phyloP scores from a whole-genome alignment of 2,888 invertebrate genomes.

The Leptogaster cylindrica region DNA sequence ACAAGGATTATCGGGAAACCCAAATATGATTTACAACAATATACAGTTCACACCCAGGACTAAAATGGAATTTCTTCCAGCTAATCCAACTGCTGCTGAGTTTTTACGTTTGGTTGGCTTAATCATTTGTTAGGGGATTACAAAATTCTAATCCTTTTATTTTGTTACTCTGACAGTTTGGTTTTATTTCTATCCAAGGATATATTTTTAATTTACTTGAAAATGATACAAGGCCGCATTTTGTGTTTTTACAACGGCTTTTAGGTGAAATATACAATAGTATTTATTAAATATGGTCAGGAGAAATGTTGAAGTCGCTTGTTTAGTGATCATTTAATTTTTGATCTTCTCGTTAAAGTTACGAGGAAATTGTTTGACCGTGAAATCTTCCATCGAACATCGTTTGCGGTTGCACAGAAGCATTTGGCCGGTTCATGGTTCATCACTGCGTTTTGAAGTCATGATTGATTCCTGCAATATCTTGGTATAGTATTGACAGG shows the following conservation, averaged over 20 bases:
- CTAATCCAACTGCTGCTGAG: not conserved
- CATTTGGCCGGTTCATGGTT: not conserved
- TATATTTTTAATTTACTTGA: conserved; percentile 18
- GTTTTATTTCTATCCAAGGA: not conserved
- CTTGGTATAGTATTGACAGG: conserved; percentile 2
- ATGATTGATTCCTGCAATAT: not conserved
- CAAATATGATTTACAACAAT: conserved; percentile 11
- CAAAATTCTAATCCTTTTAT: conserved; percentile 5
- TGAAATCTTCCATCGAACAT: no score
- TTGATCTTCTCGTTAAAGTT: no score
- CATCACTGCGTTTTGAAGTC: no score
- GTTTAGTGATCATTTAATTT: no score
- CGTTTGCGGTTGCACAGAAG: no score
- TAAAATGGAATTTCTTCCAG: not conserved
- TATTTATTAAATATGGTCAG: not conserved
- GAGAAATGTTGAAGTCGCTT: no score
- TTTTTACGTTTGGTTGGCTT: conserved; percentile 1
- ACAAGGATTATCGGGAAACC: not conserved
- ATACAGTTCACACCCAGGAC: not conserved
- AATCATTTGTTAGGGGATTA: conserved; percentile 10
- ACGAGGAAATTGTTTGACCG: no score
- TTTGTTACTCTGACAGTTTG: not conserved
- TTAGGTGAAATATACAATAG: conserved; percentile 4
- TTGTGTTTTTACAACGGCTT: conserved; percentile 11
- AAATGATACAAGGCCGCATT: not conserved